Evolutionary conservation across 2,797 vertebrate genomes (phyloP), one percentile per base, ranked within the genome.

Genomic region (Lacerta agilis): DNA sequence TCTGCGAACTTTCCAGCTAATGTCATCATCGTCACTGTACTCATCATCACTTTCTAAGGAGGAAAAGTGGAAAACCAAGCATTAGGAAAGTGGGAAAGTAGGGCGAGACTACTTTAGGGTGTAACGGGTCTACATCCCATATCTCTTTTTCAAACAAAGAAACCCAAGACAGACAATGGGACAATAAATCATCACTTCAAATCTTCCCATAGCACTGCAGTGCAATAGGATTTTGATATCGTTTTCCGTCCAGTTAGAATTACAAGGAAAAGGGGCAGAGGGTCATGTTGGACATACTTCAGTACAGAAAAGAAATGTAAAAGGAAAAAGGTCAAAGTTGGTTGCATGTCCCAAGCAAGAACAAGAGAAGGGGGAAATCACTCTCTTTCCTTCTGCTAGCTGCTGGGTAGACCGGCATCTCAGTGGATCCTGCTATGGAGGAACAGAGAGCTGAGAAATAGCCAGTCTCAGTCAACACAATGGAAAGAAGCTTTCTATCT

Each of bases 1-100:
- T 88, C 98, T 97, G 0, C 99, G 98, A 29, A 99, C 99, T 90
- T 99, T 99, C 99, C 99, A 99, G 96, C 98, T 99, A 98, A 99
- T 97, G 1, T 99, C 99, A 0, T 99, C 99, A 0, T 99, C 99
- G 0, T 98, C 98, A 0, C 98, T 99, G 97, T 99, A 99, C 86
- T 99, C 98, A 0, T 99, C 98, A 0, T 98, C 98, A 0, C 98
- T 98, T 67, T 98, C 99, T 99, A 82, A 87, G 10, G 78, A 69
- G 13, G 61, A 76, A 79, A 71, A 80, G 72, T 81, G 76, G 91
- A 79, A 71, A 71, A 41, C 1, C 11, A 73, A 36, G 8, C 11
- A 2, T 15, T 25, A 33, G 1, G 25, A 86, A 66, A 78, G 18
- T 13, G 38, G 27, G n/a, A 17, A 58, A 41, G 41, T 8, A 38